Base-by-base conservation (phyloP, 2,888 invertebrate species). In the Dicranocentrus wangi region DNA sequence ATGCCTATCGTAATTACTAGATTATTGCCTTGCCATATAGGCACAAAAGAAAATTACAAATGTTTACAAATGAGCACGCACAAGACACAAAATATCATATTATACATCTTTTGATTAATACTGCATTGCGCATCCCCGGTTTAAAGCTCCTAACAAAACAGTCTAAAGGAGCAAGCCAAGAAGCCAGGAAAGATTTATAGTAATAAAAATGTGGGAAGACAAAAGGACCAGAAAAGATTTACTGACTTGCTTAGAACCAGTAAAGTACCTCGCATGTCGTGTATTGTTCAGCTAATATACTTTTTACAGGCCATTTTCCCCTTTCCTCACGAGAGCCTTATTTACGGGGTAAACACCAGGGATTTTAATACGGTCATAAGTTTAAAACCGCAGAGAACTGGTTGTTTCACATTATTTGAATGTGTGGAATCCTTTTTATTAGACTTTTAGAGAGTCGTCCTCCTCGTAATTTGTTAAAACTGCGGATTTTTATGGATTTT, bases 171-270 rank as follows among this genome's bases (percentile, higher is more conserved):
- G n/a, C n/a, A 77, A 77, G 69, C 19, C 65, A 65, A 73, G 73
- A 65, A 73, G 73, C 73, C 25, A 25, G 0, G 27, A 53, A 15
- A 73, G 73, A 73, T 63, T 39, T 63, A 72, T 32, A 47, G 53
- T 55, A 53, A 47, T 61, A 61, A 61, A 61, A 72, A 28, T 58
- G 72, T 19, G 28, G 55, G 61, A 17, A 72, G 61, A 61, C 72
- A 72, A 72, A 73, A 73, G 53, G 27, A 39, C 19, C 28, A 51
- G 17, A 47, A 47, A 73, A 73, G 73, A 65, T 73, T 73, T 73
- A 73, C 25, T 53, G 39, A 53, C 73, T 73, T 63, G 65, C 27
- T 65, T 25, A 13, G 28, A n/a, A 28, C n/a, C 17, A 28, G 60
- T 28, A 60, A 47, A 47, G 47, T 47, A 47, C 47, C 47, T 47